Conservation (phyloP, 2,888 invertebrate species). For the Gymnoscelis rufifasciata region DNA sequence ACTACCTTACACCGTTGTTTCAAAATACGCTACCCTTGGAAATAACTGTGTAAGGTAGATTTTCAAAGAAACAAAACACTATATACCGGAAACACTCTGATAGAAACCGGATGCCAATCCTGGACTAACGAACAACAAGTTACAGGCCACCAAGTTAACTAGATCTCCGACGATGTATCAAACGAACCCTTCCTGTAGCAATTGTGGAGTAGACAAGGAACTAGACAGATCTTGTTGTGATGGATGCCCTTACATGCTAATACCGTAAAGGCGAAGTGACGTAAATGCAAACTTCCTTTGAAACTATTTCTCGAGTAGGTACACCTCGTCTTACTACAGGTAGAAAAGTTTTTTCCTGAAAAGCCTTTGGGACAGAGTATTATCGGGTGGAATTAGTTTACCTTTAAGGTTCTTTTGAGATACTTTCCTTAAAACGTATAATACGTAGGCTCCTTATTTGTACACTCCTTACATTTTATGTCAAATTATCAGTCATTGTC, state of each 20-base stretch:
- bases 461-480: no score
- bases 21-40: no score
- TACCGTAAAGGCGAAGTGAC: conserved; percentile 48
- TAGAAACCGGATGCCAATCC: conserved; percentile 65
- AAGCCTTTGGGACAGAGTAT: conserved; percentile 14
- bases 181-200: conserved; percentile 18
- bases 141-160: conserved; percentile 38
- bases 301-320: conserved; percentile 39
- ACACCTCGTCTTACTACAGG: conserved; percentile 35
- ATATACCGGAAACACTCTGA: conserved; percentile 57
- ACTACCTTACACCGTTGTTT: no score
- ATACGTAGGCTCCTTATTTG: no score
- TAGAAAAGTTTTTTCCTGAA: conserved; percentile 39
- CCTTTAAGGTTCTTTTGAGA: no score
- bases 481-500: no score
- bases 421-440: no score
- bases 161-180: conserved; percentile 34
- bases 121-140: conserved; percentile 63
- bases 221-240: conserved; percentile 29
- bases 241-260: conserved; percentile 47
- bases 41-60: conserved; percentile 41
- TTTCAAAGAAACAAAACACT: conserved; percentile 61
- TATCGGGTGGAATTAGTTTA: conserved; percentile 1
- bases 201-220: conserved; percentile 20
- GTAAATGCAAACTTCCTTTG: conserved; percentile 56